Conservation (phyloP, 2,113 vertebrate species). For the Regulus satrapa region DNA sequence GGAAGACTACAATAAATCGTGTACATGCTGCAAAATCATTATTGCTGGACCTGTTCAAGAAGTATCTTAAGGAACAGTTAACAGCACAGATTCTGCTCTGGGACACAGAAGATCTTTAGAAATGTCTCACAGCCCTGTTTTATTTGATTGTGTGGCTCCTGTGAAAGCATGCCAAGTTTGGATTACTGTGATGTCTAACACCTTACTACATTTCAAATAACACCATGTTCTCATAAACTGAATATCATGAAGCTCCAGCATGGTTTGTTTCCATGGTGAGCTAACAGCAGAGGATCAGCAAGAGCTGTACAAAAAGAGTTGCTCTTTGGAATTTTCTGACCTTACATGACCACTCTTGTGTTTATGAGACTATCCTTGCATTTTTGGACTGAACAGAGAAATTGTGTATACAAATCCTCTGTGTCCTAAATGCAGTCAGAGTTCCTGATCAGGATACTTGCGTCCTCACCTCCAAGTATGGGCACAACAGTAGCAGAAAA, state of each 20-base stretch:
- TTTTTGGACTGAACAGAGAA: background rate
- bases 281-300: slow-evolving; percentile 3
- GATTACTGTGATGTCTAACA: slow-evolving; percentile 47
- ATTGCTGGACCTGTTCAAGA: background rate
- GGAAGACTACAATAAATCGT: background rate
- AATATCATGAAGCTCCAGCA: background rate
- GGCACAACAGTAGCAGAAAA: background rate
- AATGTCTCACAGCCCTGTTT: background rate
- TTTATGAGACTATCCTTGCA: slow-evolving; percentile 2
- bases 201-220: slow-evolving; percentile 52
- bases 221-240: slow-evolving; percentile 48
- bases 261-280: slow-evolving; percentile 48
- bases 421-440: background rate
- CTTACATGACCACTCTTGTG: background rate
- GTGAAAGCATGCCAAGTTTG: background rate
- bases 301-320: background rate
- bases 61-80: background rate
- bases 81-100: background rate
- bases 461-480: background rate
- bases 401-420: background rate
- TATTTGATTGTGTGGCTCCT: background rate
- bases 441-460: background rate
- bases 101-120: background rate
- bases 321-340: background rate
- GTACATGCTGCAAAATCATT: background rate